A percentile compares a stretch with the other conserved stretches of the same genome.
Evolutionary conservation across 2,888 invertebrate genomes (phyloP).

Genomic region (Mythimna pallens): DNA sequence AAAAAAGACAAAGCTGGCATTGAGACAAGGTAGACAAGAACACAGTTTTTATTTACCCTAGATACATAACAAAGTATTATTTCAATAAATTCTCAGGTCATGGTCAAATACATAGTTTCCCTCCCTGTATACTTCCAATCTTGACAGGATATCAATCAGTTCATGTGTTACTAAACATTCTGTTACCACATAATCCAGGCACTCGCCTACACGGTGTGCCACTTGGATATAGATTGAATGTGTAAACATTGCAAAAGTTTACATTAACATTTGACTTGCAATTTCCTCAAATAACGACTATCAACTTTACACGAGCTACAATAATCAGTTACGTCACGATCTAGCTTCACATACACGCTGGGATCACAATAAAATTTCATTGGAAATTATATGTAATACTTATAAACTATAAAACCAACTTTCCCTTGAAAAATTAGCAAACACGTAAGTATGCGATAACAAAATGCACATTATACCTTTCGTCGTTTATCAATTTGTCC

Average conservation of each 20-base stretch:
- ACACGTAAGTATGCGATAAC: slow-evolving; percentile 62
- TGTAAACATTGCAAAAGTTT: slow-evolving; percentile 56
- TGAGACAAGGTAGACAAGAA: not conserved
- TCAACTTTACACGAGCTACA: slow-evolving; percentile 10
- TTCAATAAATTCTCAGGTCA: slow-evolving; percentile 41
- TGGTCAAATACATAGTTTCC: slow-evolving; percentile 42
- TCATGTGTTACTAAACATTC: slow-evolving; percentile 16
- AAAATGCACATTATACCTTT: slow-evolving; percentile 77
- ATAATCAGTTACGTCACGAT: slow-evolving; percentile 53
- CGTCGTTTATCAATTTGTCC: slow-evolving; percentile 86
- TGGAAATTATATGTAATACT: slow-evolving; percentile 39
- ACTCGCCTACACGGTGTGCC: slow-evolving; percentile 16
- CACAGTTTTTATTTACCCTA: slow-evolving; percentile 9
- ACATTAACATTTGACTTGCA: slow-evolving; percentile 35
- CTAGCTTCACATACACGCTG: slow-evolving; percentile 18
- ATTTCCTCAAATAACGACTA: slow-evolving; percentile 28
- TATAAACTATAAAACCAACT: slow-evolving; percentile 69
- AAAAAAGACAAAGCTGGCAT: not conserved
- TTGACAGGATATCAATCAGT: slow-evolving; percentile 24
- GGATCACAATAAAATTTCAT: slow-evolving; percentile 41
- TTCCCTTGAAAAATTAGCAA: slow-evolving; percentile 77
- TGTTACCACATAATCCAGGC: slow-evolving; percentile 24
- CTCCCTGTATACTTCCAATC: slow-evolving; percentile 21
- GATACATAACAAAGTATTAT: slow-evolving; percentile 20
- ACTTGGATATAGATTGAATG: slow-evolving; percentile 33